Evolutionary conservation across 2,888 invertebrate species (phyloP).

Genomic region (Apamea sordens): DNA sequence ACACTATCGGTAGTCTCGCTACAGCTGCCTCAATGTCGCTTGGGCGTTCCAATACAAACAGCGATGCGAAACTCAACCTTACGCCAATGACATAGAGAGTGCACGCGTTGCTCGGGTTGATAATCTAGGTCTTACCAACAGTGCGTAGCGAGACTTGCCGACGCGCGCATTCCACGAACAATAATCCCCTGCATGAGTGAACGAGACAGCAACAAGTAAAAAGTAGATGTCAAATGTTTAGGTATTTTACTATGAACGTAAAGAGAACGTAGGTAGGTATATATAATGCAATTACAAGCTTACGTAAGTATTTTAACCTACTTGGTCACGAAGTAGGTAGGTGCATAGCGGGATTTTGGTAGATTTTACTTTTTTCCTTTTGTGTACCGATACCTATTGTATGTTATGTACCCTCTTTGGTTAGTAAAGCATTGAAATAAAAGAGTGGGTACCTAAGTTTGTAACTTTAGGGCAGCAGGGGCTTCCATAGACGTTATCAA

Average conservation of each 20-base stretch:
- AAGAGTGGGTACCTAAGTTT: constrained; percentile 9
- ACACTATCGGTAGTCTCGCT: constrained; percentile 87
- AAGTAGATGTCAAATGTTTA: constrained; percentile 90
- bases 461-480: constrained; percentile 33
- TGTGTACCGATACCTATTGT: no score
- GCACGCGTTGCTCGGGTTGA: constrained; percentile 47
- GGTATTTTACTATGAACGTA: constrained; percentile 88
- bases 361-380: constrained; percentile 27
- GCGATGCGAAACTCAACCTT: constrained; percentile 74
- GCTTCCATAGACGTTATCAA: constrained; percentile 13
- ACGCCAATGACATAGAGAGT: constrained; percentile 61
- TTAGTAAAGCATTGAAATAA: background rate
- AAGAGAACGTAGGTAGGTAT: constrained; percentile 87
- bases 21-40: constrained; percentile 69
- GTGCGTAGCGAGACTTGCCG: constrained; percentile 87
- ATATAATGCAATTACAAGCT: constrained; percentile 86
- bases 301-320: constrained; percentile 87
- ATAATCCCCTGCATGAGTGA: constrained; percentile 85
- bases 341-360: constrained; percentile 55
- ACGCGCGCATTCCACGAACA: constrained; percentile 89
- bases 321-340: constrained; percentile 76
- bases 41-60: constrained; percentile 57
- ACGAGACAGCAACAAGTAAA: constrained; percentile 85
- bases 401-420: background rate
- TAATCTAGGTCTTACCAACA: constrained; percentile 75